A percentile compares a stretch with the other conserved stretches of the same genome.
phyloP scores from a whole-genome alignment of 2,113 vertebrate genomes.

The Hemibates koningsi region DNA sequence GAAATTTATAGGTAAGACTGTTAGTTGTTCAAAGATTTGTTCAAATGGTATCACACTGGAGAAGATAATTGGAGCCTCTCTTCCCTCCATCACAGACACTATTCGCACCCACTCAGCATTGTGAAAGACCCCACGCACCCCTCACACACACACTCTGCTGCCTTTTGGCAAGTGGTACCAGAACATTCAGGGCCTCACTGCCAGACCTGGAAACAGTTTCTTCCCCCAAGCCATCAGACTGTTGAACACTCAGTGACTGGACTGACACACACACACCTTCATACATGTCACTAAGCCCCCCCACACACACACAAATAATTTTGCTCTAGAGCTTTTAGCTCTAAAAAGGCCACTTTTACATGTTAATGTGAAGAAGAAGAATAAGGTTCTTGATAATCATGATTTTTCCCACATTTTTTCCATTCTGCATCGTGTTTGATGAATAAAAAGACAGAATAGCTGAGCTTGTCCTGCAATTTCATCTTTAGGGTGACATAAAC shows the following conservation, averaged over 20 bases:
- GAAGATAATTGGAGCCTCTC: background rate
- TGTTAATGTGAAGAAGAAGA: background rate
- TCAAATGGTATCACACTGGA: background rate
- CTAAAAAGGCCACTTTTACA: background rate
- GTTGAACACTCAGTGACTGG: background rate
- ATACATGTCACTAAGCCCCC: too few species aligned
- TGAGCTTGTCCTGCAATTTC: background rate
- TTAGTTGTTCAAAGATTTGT: background rate
- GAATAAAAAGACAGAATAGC: background rate
- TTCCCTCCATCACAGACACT: background rate
- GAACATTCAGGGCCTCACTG: background rate
- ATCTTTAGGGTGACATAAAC: constrained; percentile 9
- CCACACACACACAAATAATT: background rate
- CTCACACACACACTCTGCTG: background rate
- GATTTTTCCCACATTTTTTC: background rate
- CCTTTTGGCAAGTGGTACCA: background rate
- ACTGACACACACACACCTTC: background rate
- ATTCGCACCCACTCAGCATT: background rate
- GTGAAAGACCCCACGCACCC: background rate
- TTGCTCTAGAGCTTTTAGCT: background rate
- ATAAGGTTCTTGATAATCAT: background rate
- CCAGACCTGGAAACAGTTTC: background rate
- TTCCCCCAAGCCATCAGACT: background rate
- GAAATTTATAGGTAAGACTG: background rate
- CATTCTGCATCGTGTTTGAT: background rate